Conservation (phyloP, 2,888 invertebrate species). For the Eupithecia subumbrata region DNA sequence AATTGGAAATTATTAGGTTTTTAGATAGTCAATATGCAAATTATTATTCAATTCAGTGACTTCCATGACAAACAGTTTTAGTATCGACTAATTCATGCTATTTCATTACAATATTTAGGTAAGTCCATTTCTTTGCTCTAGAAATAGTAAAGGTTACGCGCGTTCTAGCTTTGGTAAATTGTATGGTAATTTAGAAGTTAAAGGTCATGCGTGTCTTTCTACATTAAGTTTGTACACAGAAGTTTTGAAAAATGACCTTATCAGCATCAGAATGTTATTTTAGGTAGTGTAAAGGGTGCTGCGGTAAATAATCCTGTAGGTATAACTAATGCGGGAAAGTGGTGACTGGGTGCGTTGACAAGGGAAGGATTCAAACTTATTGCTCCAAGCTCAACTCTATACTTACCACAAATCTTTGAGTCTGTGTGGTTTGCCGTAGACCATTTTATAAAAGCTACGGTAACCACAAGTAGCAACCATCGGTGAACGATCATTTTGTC, state of each 20-base stretch:
- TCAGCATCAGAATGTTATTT: conserved; percentile 28
- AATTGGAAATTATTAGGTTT: not conserved
- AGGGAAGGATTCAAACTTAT: conserved; percentile 42
- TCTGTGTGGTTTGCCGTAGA: conserved; percentile 45
- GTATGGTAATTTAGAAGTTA: conserved; percentile 8
- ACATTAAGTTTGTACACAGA: not conserved
- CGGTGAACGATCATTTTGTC: conserved; percentile 62
- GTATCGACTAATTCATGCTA: not conserved
- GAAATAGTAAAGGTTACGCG: conserved; percentile 10
- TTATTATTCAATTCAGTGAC: not conserved
- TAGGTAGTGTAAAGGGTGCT: conserved; percentile 25
- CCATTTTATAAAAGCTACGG: conserved; percentile 48
- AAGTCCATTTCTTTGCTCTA: conserved; percentile 6
- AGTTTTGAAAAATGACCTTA: not conserved
- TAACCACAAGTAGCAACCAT: conserved; percentile 54
- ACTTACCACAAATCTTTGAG: conserved; percentile 18
- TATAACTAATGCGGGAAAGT: conserved; percentile 26
- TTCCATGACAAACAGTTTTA: conserved; percentile 3
- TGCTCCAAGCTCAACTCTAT: conserved; percentile 66
- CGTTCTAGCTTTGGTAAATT: conserved; percentile 7
- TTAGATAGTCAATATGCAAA: not conserved
- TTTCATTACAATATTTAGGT: not conserved
- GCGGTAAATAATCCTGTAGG: conserved; percentile 13
- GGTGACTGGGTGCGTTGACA: conserved; percentile 37
- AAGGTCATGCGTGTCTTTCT: conserved; percentile 32